Conservation (phyloP, 2,797 vertebrate genomes). For the Scolopax rusticola region DNA sequence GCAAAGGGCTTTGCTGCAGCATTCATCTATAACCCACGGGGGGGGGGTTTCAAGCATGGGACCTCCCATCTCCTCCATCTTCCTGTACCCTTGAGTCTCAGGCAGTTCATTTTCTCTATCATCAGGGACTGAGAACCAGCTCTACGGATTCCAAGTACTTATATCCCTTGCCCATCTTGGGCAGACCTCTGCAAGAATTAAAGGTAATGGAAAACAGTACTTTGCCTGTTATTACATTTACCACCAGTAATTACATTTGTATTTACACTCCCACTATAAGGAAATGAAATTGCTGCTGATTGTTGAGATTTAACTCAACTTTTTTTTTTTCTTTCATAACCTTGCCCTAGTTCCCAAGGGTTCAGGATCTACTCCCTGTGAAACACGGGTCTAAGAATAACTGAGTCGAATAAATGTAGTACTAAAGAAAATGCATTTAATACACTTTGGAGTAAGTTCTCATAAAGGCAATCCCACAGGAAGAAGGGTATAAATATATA, state of each 20-base stretch:
- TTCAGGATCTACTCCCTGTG: background rate
- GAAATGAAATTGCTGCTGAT: background rate
- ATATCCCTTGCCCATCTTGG: background rate
- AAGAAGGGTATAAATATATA: background rate
- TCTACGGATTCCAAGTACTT: background rate
- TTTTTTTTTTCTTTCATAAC: background rate
- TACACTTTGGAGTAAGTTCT: background rate
- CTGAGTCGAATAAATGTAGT: background rate
- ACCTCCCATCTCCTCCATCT: background rate
- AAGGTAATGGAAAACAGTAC: background rate
- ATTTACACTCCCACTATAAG: background rate
- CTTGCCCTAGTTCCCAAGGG: conserved; percentile 21
- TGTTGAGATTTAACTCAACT: background rate
- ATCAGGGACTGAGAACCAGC: background rate
- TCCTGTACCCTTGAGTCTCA: fast-evolving
- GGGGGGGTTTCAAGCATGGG: background rate
- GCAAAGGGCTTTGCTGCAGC: background rate
- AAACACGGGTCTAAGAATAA: conserved; percentile 6
- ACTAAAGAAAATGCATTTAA: background rate
- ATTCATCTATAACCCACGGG: background rate
- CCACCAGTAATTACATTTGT: background rate
- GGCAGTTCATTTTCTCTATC: background rate
- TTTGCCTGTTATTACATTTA: background rate
- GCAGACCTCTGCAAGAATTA: background rate
- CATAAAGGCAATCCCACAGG: background rate